These are phyloP conservation scores for Drosophila atripex DNA, from an alignment of 2,888 invertebrate genomes.

Conservation along the genomic window DNA sequence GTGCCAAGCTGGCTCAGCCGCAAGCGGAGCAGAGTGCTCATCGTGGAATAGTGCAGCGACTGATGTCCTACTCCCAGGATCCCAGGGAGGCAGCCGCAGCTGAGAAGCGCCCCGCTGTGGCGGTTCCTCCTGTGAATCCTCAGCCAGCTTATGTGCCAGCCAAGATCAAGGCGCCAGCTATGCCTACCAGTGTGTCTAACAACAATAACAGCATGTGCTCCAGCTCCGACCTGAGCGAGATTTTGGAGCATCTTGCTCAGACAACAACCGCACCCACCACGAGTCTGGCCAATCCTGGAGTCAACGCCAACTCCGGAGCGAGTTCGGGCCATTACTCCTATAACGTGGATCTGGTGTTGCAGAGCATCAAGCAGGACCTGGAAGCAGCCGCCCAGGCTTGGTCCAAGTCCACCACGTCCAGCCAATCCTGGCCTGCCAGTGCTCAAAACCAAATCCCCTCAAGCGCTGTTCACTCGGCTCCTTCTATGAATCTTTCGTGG, in stretches of 20 bases:
- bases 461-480: slow-evolving; percentile 34
- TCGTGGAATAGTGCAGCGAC: slow-evolving; percentile 71
- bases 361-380: slow-evolving; percentile 70
- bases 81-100: slow-evolving; percentile 37
- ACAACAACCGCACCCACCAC: slow-evolving; percentile 36
- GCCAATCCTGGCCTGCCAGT: slow-evolving; percentile 30
- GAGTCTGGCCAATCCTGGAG: slow-evolving; percentile 15
- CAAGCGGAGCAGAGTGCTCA: slow-evolving; percentile 70
- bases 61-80: slow-evolving; percentile 79
- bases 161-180: slow-evolving; percentile 38
- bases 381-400: slow-evolving; percentile 72
- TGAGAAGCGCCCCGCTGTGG: slow-evolving; percentile 45
- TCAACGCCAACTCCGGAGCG: slow-evolving; percentile 4
- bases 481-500: slow-evolving; percentile 68
- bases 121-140: slow-evolving; percentile 9
- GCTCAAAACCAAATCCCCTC: slow-evolving; percentile 16
- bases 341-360: slow-evolving; percentile 63
- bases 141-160: slow-evolving; percentile 19
- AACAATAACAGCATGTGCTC: slow-evolving; percentile 27
- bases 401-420: slow-evolving; percentile 56
- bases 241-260: slow-evolving; percentile 64
- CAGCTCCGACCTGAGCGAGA: slow-evolving; percentile 60
- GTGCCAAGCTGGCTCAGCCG: slow-evolving; percentile 55
- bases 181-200: not conserved
- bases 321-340: slow-evolving; percentile 60